Evolutionary conservation across 2,888 invertebrate species (phyloP), one percentile per base, ranked within the genome.

Genomic region (Drosophila nigritarsus): DNA sequence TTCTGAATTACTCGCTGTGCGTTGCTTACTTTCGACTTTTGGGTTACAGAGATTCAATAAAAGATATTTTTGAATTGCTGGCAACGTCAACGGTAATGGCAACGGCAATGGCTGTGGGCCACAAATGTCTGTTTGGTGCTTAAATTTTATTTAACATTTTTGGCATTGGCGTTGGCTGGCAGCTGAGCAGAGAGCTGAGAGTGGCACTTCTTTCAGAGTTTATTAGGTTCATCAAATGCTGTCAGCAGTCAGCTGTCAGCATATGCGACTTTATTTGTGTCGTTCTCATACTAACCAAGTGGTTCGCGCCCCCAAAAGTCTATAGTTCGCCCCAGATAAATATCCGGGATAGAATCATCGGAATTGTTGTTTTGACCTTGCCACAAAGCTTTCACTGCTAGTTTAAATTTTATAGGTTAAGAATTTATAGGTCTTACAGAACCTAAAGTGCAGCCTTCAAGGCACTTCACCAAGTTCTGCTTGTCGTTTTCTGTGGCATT

Each of bases 201-300:
- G 83, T 86, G 83, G 67, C 87, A 83, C 87, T 83, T 83, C 54
- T 74, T 62, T 71, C 59, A 32, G 60, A 64, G 72, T 78, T 88
- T 88, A 85, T 88, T 85, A 75, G 79, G 86, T 74, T 83, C 86
- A 86, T 88, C 85, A 84, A 84, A 84, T 80, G 70, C 71, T 74
- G 82, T 76, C 78, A 70, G 83, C 72, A 80, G 82, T 76, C 78
- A 68, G 82, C 72, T 77, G 77, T 68, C 80, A 81, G 69, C 84
- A 84, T 85, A 87, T 84, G 87, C 73, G 72, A 68, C 66, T 66
- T 81, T 76, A 79, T 83, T 79, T 74, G 65, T 67, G 73, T 87
- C 79, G 64, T 75, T 65, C 64, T 65, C 70, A 76, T 78, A 61
- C 69, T 50, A 76, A 62, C 66, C 65, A 83, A 78, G 56, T 72